Base-by-base conservation (phyloP, 2,113 vertebrate species). In the Phainopepla nitens region DNA sequence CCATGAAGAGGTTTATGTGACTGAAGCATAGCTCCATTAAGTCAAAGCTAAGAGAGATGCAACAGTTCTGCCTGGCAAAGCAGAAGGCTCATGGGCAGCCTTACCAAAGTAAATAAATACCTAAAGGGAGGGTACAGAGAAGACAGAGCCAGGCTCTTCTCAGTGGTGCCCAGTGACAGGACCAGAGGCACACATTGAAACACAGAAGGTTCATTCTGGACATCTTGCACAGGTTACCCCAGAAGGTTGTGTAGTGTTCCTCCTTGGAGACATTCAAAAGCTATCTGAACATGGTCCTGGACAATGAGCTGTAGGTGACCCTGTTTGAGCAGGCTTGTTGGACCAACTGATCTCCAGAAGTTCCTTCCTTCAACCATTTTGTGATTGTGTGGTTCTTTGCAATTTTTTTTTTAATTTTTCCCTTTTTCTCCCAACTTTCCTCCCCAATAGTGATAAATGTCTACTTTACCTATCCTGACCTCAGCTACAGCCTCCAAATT, bases 101-200 rank as follows among this genome's bases (percentile, higher is more conserved):
- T 62, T 7, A 9, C 20, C 13, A 33, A 31, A 28, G 18, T 12
- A 3, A 5, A 49, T 20, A 76, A 75, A 62, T 7, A 57, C 21
- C 31, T 68, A 24, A 66, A n/a, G 6, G 23, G 29, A 82, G 13
- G 7, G 2, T 31, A 27, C 25, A 72, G 29, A 73, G 10, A 73
- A 6, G 22, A 64, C 2, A 1, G 2, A 49, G 7, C 2, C 4
- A 10, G 41, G 20, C 7, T 76, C 13, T 57, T 47, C 23, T 31
- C 42, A 39, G 51, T 35, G 27, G 15, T 61, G 13, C 9, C 28
- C 35, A 50, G 20, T 31, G 36, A 11, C 11, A 28, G 27, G 27
- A 71, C 5, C 28, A 25, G 28, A 71, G 10, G 29, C 27, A 49
- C 11, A 73, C 11, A 35, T 20, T 45, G 54, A 64, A 88, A 51